phyloP scores from a whole-genome alignment of 2,113 vertebrate genomes.

The Brachypteracias leptosomus region DNA sequence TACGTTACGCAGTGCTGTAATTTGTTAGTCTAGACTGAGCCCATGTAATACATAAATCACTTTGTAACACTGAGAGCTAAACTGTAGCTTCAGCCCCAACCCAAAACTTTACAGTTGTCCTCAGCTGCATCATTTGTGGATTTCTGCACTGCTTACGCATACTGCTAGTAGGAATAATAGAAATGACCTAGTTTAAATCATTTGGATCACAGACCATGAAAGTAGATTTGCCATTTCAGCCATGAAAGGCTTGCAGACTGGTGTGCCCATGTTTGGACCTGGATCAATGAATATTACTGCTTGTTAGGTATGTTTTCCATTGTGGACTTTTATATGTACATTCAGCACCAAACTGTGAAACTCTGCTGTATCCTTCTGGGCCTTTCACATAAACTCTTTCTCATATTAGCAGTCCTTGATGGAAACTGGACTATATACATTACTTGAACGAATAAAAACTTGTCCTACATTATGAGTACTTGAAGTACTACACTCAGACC shows the following conservation, averaged over 20 bases:
- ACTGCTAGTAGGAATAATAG: background rate
- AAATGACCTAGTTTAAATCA: background rate
- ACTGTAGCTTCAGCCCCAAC: background rate
- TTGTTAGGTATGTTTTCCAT: background rate
- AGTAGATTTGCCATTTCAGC: background rate
- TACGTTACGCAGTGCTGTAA: background rate
- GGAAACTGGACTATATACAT: background rate
- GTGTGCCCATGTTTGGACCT: background rate
- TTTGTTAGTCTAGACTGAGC: background rate
- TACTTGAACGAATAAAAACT: background rate
- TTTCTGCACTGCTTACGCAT: background rate
- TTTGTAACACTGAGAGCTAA: background rate
- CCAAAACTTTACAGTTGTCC: background rate
- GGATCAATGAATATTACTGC: background rate
- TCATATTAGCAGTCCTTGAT: background rate
- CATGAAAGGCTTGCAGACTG: background rate
- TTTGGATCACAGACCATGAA: background rate
- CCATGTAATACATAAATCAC: background rate
- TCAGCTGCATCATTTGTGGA: accelerated
- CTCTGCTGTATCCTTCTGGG: background rate
- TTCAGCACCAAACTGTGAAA: background rate
- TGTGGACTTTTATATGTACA: background rate
- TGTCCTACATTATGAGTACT: background rate
- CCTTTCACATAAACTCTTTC: background rate
- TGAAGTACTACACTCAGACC: background rate